phyloP scores from a whole-genome alignment of 2,113 vertebrate species.

The Tupaia tana region DNA sequence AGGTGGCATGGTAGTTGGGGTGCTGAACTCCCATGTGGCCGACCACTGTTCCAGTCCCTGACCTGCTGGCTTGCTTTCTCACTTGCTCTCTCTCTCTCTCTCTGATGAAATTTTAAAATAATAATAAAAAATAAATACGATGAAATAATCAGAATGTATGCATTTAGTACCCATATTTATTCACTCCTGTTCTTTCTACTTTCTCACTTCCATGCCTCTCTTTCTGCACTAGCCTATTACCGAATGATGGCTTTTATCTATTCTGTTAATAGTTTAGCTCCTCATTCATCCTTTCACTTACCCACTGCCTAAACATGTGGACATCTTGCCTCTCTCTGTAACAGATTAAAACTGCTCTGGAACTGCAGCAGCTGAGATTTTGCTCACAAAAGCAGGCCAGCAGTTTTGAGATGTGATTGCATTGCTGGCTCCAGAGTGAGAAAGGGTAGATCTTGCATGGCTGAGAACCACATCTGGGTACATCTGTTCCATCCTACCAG shows the following conservation, averaged over 20 bases:
- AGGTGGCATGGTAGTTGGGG: no score
- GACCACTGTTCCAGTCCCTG: no score
- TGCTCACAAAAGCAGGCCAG: not conserved
- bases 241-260: not conserved
- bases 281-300: slow-evolving; percentile 6
- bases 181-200: not conserved
- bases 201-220: not conserved
- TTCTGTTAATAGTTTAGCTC: not conserved
- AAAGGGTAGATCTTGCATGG: not conserved
- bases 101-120: not conserved
- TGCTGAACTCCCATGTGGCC: no score
- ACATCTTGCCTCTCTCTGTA: not conserved
- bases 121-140: no score
- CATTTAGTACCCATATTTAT: not conserved
- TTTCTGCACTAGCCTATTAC: not conserved
- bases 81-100: not conserved
- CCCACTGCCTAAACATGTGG: not conserved
- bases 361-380: not conserved
- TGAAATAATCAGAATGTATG: not conserved
- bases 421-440: not conserved
- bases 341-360: not conserved
- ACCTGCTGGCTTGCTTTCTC: not conserved
- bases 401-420: not conserved
- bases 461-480: not conserved
- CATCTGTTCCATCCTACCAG: not conserved